phyloP scores from a whole-genome alignment of 2,888 invertebrate genomes.

The Caenorhabditis imperialis region DNA sequence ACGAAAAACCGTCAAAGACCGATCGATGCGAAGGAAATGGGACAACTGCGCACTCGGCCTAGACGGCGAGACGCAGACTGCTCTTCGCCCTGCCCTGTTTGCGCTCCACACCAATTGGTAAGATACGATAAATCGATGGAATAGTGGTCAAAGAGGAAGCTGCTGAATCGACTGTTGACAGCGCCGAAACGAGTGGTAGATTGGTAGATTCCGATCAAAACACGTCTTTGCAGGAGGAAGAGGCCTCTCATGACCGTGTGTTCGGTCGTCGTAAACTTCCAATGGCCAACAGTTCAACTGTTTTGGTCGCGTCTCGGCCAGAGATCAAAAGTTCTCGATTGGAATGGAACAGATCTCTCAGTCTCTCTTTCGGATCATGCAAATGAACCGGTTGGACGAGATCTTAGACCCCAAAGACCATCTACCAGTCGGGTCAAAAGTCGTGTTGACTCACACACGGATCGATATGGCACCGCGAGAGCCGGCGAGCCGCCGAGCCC shows the following conservation, averaged over 20 bases:
- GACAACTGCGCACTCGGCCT: too few relatives aligned
- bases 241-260: conserved; percentile 25
- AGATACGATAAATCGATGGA: conserved; percentile 40
- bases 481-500: background rate
- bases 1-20: too few relatives aligned
- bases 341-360: too few relatives aligned
- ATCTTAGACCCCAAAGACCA: conserved; percentile 1
- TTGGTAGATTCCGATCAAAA: conserved; percentile 42
- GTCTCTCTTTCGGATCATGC: too few relatives aligned
- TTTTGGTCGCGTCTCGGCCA: conserved; percentile 1
- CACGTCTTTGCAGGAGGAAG: conserved; percentile 24
- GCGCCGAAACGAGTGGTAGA: too few relatives aligned
- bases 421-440: conserved; percentile 8
- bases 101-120: conserved; percentile 37
- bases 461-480: conserved; percentile 2
- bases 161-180: too few relatives aligned
- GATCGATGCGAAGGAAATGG: too few relatives aligned
- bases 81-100: conserved; percentile 22
- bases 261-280: conserved; percentile 31
- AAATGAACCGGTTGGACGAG: background rate
- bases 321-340: conserved; percentile 1
- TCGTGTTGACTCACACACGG: conserved; percentile 21
- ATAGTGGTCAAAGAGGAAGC: too few relatives aligned
- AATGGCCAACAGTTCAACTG: conserved; percentile 33
- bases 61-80: conserved; percentile 14